phyloP scores from a whole-genome alignment of 1,140 invertebrate species.

The Cyrtorhinus lividipennis region DNA sequence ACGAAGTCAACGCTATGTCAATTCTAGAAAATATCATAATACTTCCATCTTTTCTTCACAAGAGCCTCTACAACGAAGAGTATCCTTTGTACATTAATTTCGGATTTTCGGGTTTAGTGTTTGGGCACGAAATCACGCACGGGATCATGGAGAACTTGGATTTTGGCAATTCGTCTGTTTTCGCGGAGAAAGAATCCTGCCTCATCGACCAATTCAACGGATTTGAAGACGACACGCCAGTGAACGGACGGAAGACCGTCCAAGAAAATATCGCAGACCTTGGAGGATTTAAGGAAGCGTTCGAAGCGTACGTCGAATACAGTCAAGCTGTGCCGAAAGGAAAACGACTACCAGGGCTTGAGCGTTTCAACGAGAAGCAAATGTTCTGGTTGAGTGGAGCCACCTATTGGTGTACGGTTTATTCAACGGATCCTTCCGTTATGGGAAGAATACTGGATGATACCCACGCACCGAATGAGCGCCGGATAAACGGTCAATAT shows the following conservation, averaged over 20 bases:
- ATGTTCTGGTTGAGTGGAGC: slow-evolving; percentile 63
- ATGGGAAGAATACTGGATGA: slow-evolving; percentile 30
- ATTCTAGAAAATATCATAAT: neutral
- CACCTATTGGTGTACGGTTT: slow-evolving; percentile 49
- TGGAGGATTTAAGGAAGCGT: slow-evolving; percentile 75
- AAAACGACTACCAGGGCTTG: slow-evolving; percentile 43
- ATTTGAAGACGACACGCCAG: slow-evolving; percentile 34
- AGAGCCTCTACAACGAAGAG: neutral
- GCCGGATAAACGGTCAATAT: slow-evolving; percentile 73
- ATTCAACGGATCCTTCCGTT: slow-evolving; percentile 36
- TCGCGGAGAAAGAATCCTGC: slow-evolving; percentile 43
- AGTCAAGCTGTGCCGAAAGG: slow-evolving; percentile 45
- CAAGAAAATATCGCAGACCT: slow-evolving; percentile 90
- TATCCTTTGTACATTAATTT: slow-evolving; percentile 47
- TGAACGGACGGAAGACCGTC: slow-evolving; percentile 77
- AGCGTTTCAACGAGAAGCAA: slow-evolving; percentile 44
- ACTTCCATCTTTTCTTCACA: neutral
- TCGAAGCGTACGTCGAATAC: slow-evolving; percentile 63
- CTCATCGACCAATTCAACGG: slow-evolving; percentile 56
- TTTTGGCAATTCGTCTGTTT: slow-evolving; percentile 50
- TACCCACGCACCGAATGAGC: slow-evolving; percentile 61
- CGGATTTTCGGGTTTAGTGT: slow-evolving; percentile 76
- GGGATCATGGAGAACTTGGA: slow-evolving; percentile 51
- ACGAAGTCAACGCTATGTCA: neutral
- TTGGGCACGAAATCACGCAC: slow-evolving; percentile 88